These are phyloP conservation scores for Heliothis subflexa DNA, from an alignment of 1,140 invertebrate species.

Conservation along the genomic window DNA sequence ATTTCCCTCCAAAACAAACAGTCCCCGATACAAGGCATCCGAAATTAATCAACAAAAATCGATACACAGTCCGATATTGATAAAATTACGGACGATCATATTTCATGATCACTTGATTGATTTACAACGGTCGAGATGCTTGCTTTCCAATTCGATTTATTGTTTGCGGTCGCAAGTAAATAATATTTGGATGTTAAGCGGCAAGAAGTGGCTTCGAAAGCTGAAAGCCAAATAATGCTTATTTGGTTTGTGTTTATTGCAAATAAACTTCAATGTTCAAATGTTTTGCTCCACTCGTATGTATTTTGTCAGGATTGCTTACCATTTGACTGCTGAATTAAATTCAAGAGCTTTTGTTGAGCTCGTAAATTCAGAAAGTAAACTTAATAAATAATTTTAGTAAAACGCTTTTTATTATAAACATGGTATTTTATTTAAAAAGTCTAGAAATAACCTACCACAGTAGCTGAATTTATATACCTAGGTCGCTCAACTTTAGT, in stretches of 20 bases:
- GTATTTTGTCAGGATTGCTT: not conserved
- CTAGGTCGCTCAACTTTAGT: too few relatives aligned
- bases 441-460: too few relatives aligned
- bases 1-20: not conserved
- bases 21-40: not conserved
- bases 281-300: not conserved
- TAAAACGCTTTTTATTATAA: too few relatives aligned
- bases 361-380: too few relatives aligned
- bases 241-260: conserved; percentile 2
- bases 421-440: too few relatives aligned
- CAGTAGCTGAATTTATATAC: too few relatives aligned
- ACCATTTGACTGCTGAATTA: too few relatives aligned
- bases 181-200: conserved; percentile 34
- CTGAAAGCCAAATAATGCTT: not conserved
- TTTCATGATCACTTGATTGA: conserved; percentile 73
- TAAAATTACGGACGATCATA: conserved; percentile 67
- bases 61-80: conserved; percentile 55
- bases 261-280: not conserved
- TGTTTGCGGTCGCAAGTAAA: conserved; percentile 59
- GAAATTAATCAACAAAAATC: conserved; percentile 44
- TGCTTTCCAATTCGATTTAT: conserved; percentile 73
- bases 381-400: too few relatives aligned
- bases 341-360: too few relatives aligned
- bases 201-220: conserved; percentile 47
- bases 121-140: conserved; percentile 63